Evolutionary conservation across 2,797 vertebrate species (phyloP).

Genomic region (Synaphobranchus kaupii): DNA sequence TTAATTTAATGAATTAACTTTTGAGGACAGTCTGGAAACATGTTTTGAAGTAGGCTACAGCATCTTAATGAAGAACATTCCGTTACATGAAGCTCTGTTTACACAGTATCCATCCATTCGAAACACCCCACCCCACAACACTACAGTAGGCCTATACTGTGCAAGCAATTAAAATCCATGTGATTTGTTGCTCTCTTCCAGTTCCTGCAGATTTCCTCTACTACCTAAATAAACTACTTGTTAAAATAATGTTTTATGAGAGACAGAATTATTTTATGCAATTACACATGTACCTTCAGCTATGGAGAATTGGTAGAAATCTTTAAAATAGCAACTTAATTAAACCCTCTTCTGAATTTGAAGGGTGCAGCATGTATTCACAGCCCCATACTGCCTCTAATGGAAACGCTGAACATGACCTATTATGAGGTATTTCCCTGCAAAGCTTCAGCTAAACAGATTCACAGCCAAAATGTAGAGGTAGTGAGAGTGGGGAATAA

Average conservation of each 20-base stretch:
- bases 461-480: background rate
- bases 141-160: background rate
- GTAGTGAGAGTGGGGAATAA: background rate
- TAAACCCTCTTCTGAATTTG: background rate
- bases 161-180: background rate
- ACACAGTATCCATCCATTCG: background rate
- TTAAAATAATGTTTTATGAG: background rate
- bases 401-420: background rate
- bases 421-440: background rate
- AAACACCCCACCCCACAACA: background rate
- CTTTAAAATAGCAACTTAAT: background rate
- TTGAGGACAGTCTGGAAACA: background rate
- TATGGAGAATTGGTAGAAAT: background rate
- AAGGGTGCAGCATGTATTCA: background rate
- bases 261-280: background rate
- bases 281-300: background rate
- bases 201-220: background rate
- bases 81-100: background rate
- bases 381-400: slow-evolving; percentile 1
- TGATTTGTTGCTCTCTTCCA: background rate
- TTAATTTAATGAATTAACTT: background rate
- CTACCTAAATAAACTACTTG: background rate
- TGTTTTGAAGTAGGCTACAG: too few species aligned
- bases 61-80: background rate
- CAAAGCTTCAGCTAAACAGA: background rate